phyloP scores from a whole-genome alignment of 2,797 vertebrate genomes.

The Lycodopsis pacificus region DNA sequence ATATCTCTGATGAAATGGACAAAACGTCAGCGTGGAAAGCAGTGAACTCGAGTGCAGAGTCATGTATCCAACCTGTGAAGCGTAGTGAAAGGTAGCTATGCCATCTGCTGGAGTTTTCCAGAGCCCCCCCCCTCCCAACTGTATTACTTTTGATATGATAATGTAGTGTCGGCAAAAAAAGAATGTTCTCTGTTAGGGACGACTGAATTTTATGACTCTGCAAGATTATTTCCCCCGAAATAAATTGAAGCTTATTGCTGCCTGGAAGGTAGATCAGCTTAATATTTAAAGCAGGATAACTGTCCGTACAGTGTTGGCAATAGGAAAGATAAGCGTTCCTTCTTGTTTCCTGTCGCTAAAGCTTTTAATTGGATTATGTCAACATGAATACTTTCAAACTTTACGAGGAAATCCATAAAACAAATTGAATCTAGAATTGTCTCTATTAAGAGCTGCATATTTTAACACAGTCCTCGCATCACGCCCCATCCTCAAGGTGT shows the following conservation, averaged over 20 bases:
- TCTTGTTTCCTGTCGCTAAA: neutral
- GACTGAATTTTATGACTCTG: neutral
- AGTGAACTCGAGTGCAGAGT: conserved; percentile 88
- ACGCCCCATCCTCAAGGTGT: neutral
- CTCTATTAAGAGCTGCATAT: conserved; percentile 6
- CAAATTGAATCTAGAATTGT: neutral
- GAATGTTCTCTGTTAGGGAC: neutral
- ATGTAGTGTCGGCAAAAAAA: neutral
- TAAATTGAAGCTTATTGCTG: neutral
- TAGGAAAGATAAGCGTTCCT: neutral
- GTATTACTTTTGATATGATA: neutral
- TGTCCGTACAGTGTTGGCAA: neutral
- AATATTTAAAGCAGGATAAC: conserved; percentile 8
- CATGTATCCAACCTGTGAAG: conserved; percentile 86
- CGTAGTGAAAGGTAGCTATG: conserved; percentile 90
- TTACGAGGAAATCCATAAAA: neutral
- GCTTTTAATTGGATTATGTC: neutral
- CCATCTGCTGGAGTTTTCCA: conserved; percentile 41
- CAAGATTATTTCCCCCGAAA: neutral
- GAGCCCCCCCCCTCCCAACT: conserved; percentile 10
- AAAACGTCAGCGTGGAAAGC: conserved; percentile 92
- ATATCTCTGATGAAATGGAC: conserved; percentile 95
- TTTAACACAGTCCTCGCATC: conserved; percentile 17
- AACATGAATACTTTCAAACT: neutral
- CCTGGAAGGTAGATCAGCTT: neutral